Conservation (phyloP, 2,888 invertebrate genomes). For the Ptilodon capucinus region DNA sequence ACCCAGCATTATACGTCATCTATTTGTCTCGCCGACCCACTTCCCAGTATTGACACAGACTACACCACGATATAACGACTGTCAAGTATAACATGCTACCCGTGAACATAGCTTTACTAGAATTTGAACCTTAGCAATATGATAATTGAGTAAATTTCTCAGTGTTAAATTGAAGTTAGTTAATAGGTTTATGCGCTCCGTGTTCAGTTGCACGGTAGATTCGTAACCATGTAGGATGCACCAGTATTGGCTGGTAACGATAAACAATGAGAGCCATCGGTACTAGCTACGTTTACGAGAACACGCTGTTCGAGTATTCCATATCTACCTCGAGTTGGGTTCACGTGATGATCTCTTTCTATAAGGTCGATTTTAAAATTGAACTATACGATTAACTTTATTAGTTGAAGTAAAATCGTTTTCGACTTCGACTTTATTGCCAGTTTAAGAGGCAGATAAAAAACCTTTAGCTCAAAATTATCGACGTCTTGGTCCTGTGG, state of each 20-base stretch:
- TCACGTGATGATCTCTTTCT: no score
- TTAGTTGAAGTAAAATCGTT: no score
- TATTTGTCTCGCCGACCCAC: constrained; percentile 35
- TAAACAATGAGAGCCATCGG: constrained; percentile 31
- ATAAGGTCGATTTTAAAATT: no score
- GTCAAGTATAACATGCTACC: background rate
- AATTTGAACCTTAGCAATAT: background rate
- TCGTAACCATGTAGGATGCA: constrained; percentile 24
- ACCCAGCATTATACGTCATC: constrained; percentile 34
- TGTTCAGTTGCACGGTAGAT: constrained; percentile 14
- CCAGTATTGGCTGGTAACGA: constrained; percentile 32
- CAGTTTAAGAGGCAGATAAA: no score
- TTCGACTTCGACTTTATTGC: no score
- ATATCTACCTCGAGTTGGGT: background rate
- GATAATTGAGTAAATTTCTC: background rate
- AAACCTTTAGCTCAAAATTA: no score
- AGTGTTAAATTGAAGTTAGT: background rate
- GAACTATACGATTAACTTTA: no score
- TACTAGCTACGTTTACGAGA: constrained; percentile 20
- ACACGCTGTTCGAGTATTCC: background rate
- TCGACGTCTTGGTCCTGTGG: no score
- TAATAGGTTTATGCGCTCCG: background rate
- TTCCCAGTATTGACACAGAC: constrained; percentile 36
- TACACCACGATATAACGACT: constrained; percentile 12
- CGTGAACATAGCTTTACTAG: background rate